Conservation (phyloP, 2,888 invertebrate genomes). For the Byasa hedistus region DNA sequence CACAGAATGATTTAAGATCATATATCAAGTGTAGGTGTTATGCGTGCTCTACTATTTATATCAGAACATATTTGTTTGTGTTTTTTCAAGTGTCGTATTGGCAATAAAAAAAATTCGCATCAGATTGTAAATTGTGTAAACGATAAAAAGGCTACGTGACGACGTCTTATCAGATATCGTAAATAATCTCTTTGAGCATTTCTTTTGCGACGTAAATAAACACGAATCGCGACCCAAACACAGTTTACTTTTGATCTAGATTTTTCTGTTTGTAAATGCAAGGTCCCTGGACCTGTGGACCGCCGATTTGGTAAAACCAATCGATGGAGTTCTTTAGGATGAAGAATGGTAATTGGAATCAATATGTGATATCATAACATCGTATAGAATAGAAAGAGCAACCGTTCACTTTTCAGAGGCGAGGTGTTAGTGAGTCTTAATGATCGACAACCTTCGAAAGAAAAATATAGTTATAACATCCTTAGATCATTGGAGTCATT, state of each 20-base stretch:
- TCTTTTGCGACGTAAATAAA: not conserved
- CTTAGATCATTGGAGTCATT: too few relatives aligned
- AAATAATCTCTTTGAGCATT: slow-evolving; percentile 3
- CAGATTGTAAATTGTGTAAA: not conserved
- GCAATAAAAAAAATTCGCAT: not conserved
- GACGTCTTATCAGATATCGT: slow-evolving; percentile 6
- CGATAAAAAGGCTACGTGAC: slow-evolving; percentile 7
- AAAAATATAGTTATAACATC: too few relatives aligned
- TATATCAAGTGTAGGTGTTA: too few relatives aligned
- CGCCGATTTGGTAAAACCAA: too few relatives aligned
- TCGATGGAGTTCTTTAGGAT: not conserved
- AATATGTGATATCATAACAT: too few relatives aligned
- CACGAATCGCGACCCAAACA: not conserved
- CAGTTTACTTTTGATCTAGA: not conserved
- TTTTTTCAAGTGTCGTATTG: not conserved
- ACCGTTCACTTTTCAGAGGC: not conserved
- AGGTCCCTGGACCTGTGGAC: not conserved
- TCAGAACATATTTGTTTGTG: not conserved
- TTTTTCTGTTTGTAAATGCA: slow-evolving; percentile 6
- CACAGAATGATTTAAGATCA: too few relatives aligned
- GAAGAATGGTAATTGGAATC: slow-evolving; percentile 16
- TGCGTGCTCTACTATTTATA: not conserved
- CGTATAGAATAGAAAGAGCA: not conserved
- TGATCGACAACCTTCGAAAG: too few relatives aligned
- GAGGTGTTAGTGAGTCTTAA: too few relatives aligned